phyloP scores from a whole-genome alignment of 1,140 invertebrate genomes.

The Diabrotica virgifera region DNA sequence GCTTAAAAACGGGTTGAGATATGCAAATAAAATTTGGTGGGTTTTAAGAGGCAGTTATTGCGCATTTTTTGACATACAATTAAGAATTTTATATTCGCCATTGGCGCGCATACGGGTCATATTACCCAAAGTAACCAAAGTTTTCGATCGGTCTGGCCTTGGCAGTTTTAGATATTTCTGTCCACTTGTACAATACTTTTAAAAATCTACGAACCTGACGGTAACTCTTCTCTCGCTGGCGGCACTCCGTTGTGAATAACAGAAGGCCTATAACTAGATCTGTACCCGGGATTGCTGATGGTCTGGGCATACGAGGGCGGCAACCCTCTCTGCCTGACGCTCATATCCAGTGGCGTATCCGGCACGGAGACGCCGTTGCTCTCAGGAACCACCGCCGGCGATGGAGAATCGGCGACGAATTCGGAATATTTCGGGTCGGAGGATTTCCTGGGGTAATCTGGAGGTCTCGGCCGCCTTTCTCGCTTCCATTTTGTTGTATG shows the following conservation, averaged over 20 bases:
- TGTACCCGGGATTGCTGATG: constrained; percentile 51
- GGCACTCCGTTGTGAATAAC: constrained; percentile 38
- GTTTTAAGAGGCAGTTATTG: too few relatives aligned
- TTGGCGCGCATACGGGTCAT: too few relatives aligned
- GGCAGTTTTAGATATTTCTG: too few relatives aligned
- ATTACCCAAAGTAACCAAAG: too few relatives aligned
- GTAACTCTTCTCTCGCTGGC: constrained; percentile 39
- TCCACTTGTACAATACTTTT: too few relatives aligned
- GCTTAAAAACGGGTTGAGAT: too few relatives aligned
- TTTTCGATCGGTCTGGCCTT: too few relatives aligned
- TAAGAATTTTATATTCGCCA: too few relatives aligned
- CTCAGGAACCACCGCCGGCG: not conserved
- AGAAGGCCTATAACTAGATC: constrained; percentile 47
- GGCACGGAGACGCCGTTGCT: not conserved
- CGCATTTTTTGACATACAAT: too few relatives aligned
- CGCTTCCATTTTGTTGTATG: constrained; percentile 64
- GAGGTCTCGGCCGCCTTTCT: constrained; percentile 53
- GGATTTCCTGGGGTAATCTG: constrained; percentile 47
- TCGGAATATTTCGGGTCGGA: constrained; percentile 42
- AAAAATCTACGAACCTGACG: constrained; percentile 38
- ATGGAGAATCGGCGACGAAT: constrained; percentile 30
- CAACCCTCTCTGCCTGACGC: constrained; percentile 51
- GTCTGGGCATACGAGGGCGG: constrained; percentile 56
- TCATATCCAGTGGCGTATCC: constrained; percentile 56
- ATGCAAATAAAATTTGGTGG: too few relatives aligned